Base-by-base conservation (phyloP, 2,113 vertebrate genomes). In the Semnopithecus entellus region DNA sequence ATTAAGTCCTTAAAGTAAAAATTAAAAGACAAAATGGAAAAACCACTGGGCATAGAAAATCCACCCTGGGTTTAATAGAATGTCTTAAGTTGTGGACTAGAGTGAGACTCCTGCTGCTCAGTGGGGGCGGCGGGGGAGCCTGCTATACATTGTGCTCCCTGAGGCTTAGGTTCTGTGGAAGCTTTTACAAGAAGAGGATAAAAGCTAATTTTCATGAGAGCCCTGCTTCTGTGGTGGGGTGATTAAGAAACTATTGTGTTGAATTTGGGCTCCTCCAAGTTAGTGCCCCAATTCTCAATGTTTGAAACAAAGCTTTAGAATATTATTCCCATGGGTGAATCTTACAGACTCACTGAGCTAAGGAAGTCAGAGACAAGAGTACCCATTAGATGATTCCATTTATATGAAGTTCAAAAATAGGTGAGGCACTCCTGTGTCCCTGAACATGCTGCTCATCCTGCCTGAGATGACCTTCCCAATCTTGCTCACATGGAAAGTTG, bases 31-130 rank as follows among this genome's bases (percentile, higher is more conserved):
- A 90, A 97, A 98, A 98, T 98, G 97, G 88, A 98, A 98, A 98
- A 98, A 95, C 87, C 97, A 97, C 32, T 8, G 94, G 98, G 98
- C 98, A 98, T 97, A 98, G 98, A 98, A 98, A 98, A 98, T 98
- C 98, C 98, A 98, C 73, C n/a, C 89, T 52, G 81, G 95, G 80
- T 91, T 98, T 97, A 98, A 97, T 27, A 94, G 96, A 97, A 95
- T 68, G 88, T 98, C 96, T 97, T 97, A 97, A 97, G 50, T 80
- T 22, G 8, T n/a, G 79, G 57, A 57, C 70, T 6, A n/a, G 52
- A 82, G 75, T 73, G 52, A 88, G 78, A 75, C 78, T 57, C 50
- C 81, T 12, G 16, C 64, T 85, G 73, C 83, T 97, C 88, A 70
- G 16, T 6, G 5, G 30, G 45, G 70, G 64, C 3, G 66, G 72